These are phyloP conservation scores for Magallana angulata DNA, from an alignment of 1,140 invertebrate genomes.

Conservation along the genomic window DNA sequence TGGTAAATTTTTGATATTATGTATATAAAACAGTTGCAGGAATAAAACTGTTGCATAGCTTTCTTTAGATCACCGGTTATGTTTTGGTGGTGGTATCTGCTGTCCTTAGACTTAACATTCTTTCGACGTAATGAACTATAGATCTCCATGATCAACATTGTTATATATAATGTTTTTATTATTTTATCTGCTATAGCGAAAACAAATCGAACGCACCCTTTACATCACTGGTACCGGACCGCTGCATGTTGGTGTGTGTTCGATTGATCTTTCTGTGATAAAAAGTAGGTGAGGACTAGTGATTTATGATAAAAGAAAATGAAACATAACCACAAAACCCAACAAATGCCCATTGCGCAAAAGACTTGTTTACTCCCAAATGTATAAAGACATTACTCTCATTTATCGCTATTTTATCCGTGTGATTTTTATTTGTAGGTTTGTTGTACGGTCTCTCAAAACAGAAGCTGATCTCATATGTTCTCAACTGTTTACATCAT, in stretches of 20 bases:
- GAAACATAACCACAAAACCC: background rate
- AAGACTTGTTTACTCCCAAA: background rate
- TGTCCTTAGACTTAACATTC: no score
- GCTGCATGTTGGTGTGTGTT: background rate
- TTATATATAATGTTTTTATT: no score
- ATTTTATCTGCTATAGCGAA: background rate
- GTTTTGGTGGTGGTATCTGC: no score
- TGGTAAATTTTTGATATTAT: no score
- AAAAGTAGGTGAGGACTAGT: background rate
- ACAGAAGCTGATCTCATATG: constrained; percentile 5
- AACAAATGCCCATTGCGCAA: background rate
- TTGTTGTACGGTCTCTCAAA: background rate
- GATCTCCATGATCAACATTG: no score
- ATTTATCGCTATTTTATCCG: background rate
- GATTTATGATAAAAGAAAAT: background rate
- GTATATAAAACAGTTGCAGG: no score
- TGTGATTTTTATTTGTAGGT: background rate
- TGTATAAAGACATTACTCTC: background rate
- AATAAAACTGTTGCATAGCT: no score
- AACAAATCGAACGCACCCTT: constrained; percentile 1
- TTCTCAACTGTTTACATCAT: background rate
- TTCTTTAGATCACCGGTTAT: no score
- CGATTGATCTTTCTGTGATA: background rate
- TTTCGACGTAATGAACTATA: no score
- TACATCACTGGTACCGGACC: background rate